phyloP scores from a whole-genome alignment of 64 coral and sea anemone genomes.

The Cladopsammia gracilis region DNA sequence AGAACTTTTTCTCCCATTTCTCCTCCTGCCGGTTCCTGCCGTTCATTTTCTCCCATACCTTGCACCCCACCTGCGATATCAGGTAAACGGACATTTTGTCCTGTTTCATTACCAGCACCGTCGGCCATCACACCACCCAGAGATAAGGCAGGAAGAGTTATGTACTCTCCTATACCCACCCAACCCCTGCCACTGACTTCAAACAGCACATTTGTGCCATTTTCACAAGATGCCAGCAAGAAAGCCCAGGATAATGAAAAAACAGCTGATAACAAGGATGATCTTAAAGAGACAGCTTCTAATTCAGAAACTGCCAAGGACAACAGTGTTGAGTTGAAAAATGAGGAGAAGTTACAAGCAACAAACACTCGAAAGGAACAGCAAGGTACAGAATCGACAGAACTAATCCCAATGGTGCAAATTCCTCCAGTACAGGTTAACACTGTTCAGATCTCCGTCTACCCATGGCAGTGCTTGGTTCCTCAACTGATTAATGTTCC shows the following conservation, averaged over 20 bases:
- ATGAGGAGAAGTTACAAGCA: background rate
- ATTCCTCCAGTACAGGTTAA: slow-evolving; percentile 77
- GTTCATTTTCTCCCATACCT: slow-evolving; percentile 78
- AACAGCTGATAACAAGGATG: background rate
- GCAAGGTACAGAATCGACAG: background rate
- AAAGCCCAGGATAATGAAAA: slow-evolving; percentile 17
- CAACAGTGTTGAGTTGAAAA: background rate
- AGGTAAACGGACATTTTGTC: slow-evolving; percentile 78
- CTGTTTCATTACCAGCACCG: slow-evolving; percentile 72
- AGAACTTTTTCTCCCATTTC: slow-evolving; percentile 96
- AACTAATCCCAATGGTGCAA: slow-evolving; percentile 35
- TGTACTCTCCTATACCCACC: slow-evolving; percentile 80
- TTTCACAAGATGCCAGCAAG: slow-evolving; percentile 69
- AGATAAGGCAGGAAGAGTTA: slow-evolving; percentile 78
- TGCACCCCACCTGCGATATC: slow-evolving; percentile 93
- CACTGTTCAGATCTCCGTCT: slow-evolving; percentile 75
- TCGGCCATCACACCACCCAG: slow-evolving; percentile 91
- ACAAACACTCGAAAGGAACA: background rate
- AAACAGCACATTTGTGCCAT: slow-evolving; percentile 88
- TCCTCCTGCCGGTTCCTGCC: slow-evolving; percentile 69
- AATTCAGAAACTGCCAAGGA: background rate
- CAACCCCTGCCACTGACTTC: slow-evolving; percentile 87
- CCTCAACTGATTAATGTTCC: slow-evolving; percentile 64
- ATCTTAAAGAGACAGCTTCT: background rate
- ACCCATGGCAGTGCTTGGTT: slow-evolving; percentile 82